Conservation (phyloP, 1,140 invertebrate species). For the Drosophila watanabei region DNA sequence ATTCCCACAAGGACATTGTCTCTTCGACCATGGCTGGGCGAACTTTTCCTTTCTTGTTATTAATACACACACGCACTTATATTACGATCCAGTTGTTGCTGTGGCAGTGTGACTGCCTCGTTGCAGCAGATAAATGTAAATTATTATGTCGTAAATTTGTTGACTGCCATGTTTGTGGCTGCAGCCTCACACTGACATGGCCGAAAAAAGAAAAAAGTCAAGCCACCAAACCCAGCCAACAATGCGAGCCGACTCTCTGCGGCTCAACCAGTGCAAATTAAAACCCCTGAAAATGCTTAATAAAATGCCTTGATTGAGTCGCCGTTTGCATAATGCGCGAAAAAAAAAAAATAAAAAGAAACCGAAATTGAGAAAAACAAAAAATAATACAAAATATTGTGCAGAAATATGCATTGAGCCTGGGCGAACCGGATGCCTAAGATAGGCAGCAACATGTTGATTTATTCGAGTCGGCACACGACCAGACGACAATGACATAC, state of each 20-base stretch:
- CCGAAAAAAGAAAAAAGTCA: conserved; percentile 42
- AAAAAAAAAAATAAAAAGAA: conserved; percentile 15
- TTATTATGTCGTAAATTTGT: conserved; percentile 86
- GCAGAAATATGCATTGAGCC: conserved; percentile 44
- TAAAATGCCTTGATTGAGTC: conserved; percentile 81
- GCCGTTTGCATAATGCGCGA: conserved; percentile 58
- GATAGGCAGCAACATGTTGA: conserved; percentile 68
- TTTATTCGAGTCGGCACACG: conserved; percentile 78
- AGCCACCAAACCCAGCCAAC: conserved; percentile 13
- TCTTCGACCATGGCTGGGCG: conserved; percentile 36
- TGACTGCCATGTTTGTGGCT: conserved; percentile 84
- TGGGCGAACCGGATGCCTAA: conserved; percentile 77
- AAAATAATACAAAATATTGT: conserved; percentile 39
- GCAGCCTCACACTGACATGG: conserved; percentile 65
- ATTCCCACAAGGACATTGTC: conserved; percentile 27
- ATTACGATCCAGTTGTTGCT: conserved; percentile 61
- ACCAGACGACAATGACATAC: conserved; percentile 70
- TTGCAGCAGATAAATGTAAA: conserved; percentile 85
- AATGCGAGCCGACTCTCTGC: conserved; percentile 33
- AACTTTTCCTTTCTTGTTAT: conserved; percentile 53
- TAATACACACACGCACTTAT: conserved; percentile 56
- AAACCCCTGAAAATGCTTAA: conserved; percentile 69
- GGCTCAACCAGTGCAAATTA: conserved; percentile 46
- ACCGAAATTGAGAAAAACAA: conserved; percentile 6
- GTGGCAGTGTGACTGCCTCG: conserved; percentile 68